A percentile compares a stretch with the other conserved stretches of the same genome.
phyloP scores from a whole-genome alignment of 2,113 vertebrate genomes.

The Atrichornis clamosus region DNA sequence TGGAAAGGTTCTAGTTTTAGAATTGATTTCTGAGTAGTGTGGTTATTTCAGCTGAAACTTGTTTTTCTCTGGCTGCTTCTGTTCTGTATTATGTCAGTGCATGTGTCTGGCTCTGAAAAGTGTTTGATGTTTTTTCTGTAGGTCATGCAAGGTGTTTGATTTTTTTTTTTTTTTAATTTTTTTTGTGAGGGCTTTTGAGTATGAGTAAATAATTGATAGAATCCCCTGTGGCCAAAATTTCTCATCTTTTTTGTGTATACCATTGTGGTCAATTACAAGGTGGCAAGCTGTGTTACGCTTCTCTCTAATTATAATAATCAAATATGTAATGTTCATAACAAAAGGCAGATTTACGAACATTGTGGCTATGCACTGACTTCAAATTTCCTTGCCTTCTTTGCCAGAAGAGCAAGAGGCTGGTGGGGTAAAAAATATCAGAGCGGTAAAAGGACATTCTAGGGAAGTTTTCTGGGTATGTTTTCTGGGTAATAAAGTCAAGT shows the following conservation, averaged over 20 bases:
- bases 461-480: background rate
- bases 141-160: conserved; percentile 49
- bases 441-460: background rate
- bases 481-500: background rate
- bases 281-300: background rate
- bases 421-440: background rate
- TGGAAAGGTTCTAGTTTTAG: background rate
- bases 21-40: background rate
- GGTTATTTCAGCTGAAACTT: conserved; percentile 25
- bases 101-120: conserved; percentile 33
- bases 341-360: conserved; percentile 34
- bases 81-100: conserved; percentile 41
- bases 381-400: background rate
- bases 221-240: conserved; percentile 30
- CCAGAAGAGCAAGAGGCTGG: background rate
- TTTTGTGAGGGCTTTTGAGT: conserved; percentile 17
- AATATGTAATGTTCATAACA: conserved; percentile 20
- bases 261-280: conserved; percentile 31
- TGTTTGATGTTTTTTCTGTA: conserved; percentile 58
- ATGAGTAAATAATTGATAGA: conserved; percentile 38
- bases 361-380: background rate
- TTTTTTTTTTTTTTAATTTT: too few species aligned
- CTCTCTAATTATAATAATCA: conserved; percentile 42
- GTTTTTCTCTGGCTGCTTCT: conserved; percentile 9
- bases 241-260: conserved; percentile 28